These are phyloP conservation scores for Myotis vivesi DNA, from an alignment of 2,797 vertebrate species.

Conservation along the genomic window DNA sequence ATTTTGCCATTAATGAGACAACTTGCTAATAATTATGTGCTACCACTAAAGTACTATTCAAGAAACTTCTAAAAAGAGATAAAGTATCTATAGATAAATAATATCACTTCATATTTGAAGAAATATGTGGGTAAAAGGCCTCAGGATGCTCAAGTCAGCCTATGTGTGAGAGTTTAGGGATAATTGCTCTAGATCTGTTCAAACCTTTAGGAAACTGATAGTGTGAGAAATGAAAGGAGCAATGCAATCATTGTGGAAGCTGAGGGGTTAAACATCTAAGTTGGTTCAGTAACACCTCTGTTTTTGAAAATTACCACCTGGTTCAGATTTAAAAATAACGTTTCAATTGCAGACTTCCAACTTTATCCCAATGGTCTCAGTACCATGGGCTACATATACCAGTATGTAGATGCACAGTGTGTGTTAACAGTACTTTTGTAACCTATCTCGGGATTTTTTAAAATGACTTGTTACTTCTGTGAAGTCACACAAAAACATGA, in stretches of 20 bases:
- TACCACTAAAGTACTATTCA: not conserved
- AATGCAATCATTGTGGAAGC: not conserved
- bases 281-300: not conserved
- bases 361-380: constrained; percentile 4
- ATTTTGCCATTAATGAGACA: not conserved
- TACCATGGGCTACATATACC: not conserved
- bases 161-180: not conserved
- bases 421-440: constrained; percentile 15
- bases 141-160: not conserved
- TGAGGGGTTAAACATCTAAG: not conserved
- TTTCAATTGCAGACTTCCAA: constrained; percentile 23
- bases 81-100: not conserved
- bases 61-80: constrained; percentile 34
- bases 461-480: constrained; percentile 59
- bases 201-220: not conserved
- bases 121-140: not conserved
- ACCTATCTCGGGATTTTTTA: not conserved
- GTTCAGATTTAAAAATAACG: constrained; percentile 48
- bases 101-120: not conserved
- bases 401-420: not conserved
- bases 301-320: constrained; percentile 24
- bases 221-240: not conserved
- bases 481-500: constrained; percentile 18
- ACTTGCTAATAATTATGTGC: not conserved
- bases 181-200: constrained; percentile 13